These are phyloP conservation scores for Brachionus rubens DNA, from an alignment of 1,140 invertebrate species.

Conservation along the genomic window DNA sequence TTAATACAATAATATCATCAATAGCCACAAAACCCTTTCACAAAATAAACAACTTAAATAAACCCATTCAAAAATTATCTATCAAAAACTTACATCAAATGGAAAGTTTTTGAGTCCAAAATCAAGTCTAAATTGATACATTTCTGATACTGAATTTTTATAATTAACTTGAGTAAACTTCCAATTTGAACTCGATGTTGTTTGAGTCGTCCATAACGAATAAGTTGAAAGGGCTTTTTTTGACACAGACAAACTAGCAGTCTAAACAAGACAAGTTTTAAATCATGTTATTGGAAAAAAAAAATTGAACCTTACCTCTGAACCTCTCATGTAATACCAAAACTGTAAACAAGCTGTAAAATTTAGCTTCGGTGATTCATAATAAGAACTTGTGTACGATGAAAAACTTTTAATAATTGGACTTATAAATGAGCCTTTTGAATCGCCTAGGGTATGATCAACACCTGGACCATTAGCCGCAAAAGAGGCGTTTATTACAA, in stretches of 20 bases:
- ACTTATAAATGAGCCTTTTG: slow-evolving; percentile 48
- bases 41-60: not conserved
- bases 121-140: slow-evolving; percentile 14
- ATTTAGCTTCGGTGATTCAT: slow-evolving; percentile 14
- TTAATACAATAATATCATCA: slow-evolving; percentile 31
- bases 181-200: not conserved
- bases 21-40: slow-evolving; percentile 34
- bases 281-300: not conserved
- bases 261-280: not conserved
- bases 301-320: slow-evolving; percentile 2
- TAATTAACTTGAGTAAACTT: slow-evolving; percentile 19
- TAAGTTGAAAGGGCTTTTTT: not conserved
- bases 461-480: slow-evolving; percentile 49
- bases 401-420: slow-evolving; percentile 22
- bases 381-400: not conserved
- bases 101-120: not conserved
- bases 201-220: not conserved
- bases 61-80: not conserved
- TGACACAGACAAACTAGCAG: slow-evolving; percentile 21
- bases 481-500: not conserved
- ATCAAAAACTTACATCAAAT: slow-evolving; percentile 21
- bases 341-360: slow-evolving; percentile 32
- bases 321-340: slow-evolving; percentile 42
- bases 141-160: not conserved
- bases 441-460: slow-evolving; percentile 54